phyloP scores from a whole-genome alignment of 2,797 vertebrate genomes.

The Oophaga sylvatica region DNA sequence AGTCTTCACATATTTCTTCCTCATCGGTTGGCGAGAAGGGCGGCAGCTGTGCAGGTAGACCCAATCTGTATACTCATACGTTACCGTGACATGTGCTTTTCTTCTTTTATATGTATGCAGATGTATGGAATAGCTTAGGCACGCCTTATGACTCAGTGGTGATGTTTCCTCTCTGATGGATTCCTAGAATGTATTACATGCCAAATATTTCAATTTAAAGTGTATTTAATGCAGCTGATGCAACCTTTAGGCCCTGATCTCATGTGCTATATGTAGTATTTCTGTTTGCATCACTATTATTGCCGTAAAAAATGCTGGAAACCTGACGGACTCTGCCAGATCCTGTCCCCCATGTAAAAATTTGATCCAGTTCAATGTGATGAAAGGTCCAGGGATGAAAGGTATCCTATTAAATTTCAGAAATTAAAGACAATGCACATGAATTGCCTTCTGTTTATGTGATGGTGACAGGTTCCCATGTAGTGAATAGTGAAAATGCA shows the following conservation, averaged over 20 bases:
- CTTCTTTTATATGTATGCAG: neutral
- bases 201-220: neutral
- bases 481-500: too few species aligned
- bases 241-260: neutral
- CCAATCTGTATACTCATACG: neutral
- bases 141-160: constrained; percentile 13
- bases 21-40: constrained; percentile 53
- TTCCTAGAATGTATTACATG: neutral
- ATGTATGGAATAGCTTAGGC: neutral
- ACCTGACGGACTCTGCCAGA: too few species aligned
- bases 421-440: too few species aligned
- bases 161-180: neutral
- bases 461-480: too few species aligned
- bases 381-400: too few species aligned
- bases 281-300: neutral
- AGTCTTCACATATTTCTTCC: constrained; percentile 48
- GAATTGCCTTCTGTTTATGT: too few species aligned
- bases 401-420: too few species aligned
- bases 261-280: neutral
- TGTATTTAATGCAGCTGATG: neutral
- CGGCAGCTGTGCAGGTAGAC: constrained; percentile 51
- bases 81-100: neutral
- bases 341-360: too few species aligned
- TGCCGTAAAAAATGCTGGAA: too few species aligned
- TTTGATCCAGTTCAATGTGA: too few species aligned